A percentile compares a stretch with the other conserved stretches of the same genome.
phyloP scores from a whole-genome alignment of 2,888 invertebrate species.

The Acleris laterana region DNA sequence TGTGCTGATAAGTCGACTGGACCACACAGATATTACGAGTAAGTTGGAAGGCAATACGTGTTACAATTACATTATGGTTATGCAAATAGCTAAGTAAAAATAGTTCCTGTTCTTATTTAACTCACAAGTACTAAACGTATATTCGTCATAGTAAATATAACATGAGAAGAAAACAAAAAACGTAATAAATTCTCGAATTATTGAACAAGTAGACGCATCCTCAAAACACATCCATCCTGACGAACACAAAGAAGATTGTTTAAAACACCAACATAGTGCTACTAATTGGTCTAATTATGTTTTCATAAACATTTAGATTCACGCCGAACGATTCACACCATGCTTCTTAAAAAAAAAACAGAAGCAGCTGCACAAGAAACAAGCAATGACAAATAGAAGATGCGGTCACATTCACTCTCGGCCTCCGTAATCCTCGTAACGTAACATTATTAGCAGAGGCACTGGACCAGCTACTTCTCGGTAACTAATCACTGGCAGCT shows the following conservation, averaged over 20 bases:
- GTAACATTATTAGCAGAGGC: slow-evolving; percentile 22
- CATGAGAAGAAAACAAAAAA: no score
- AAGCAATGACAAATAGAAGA: neutral
- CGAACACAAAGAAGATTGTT: no score
- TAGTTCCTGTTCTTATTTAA: neutral
- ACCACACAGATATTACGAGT: slow-evolving; percentile 21
- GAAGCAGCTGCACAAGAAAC: neutral
- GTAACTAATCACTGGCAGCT: slow-evolving; percentile 30
- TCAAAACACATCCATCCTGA: no score
- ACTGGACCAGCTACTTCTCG: slow-evolving; percentile 35
- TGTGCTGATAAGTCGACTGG: slow-evolving; percentile 20
- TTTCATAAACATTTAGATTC: no score
- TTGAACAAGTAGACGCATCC: no score
- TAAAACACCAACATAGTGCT: no score
- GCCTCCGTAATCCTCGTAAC: slow-evolving; percentile 33
- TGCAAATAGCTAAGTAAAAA: neutral
- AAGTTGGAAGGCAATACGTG: slow-evolving; percentile 1
- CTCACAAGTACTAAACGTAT: no score
- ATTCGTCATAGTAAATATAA: no score
- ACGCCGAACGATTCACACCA: no score
- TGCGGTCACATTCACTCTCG: slow-evolving; percentile 28
- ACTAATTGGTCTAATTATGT: no score
- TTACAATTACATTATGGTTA: slow-evolving; percentile 5
- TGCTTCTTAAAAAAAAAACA: no score
- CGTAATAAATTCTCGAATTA: no score